Conservation (phyloP, 2,888 invertebrate species). For the Pomacea canaliculata region DNA sequence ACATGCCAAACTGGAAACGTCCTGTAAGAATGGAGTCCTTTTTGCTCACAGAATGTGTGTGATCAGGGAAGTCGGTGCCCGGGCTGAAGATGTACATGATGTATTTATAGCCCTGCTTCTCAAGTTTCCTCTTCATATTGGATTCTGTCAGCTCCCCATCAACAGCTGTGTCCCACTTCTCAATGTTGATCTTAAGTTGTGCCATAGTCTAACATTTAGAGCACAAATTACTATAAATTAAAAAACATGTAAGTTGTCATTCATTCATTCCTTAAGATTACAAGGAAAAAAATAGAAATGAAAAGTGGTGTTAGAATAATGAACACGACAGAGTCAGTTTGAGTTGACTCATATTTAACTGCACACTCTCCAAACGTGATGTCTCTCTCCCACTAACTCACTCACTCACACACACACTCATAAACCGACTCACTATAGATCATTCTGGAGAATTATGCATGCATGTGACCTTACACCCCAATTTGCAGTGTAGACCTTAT, state of each 20-base stretch:
- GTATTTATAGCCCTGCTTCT: conserved; percentile 52
- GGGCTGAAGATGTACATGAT: conserved; percentile 54
- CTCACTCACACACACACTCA: too few relatives aligned
- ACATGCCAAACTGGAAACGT: conserved; percentile 58
- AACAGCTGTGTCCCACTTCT: conserved; percentile 51
- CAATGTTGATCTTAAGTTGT: conserved; percentile 41
- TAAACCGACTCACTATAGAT: too few relatives aligned
- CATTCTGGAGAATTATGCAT: too few relatives aligned
- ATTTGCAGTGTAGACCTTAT: too few relatives aligned
- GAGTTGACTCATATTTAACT: too few relatives aligned
- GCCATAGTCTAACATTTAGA: not conserved
- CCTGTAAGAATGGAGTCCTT: conserved; percentile 62
- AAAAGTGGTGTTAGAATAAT: not conserved
- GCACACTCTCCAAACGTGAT: too few relatives aligned
- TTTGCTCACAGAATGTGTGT: conserved; percentile 59
- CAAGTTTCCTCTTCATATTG: conserved; percentile 57
- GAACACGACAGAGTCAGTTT: not conserved
- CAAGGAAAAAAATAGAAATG: not conserved
- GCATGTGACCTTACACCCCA: too few relatives aligned
- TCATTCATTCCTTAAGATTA: not conserved
- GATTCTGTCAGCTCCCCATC: conserved; percentile 54
- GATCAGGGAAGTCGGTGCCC: conserved; percentile 61
- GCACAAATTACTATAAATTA: too few relatives aligned
- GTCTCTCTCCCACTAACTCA: too few relatives aligned
- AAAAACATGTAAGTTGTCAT: not conserved